Evolutionary conservation across 2,797 vertebrate species (phyloP).

Genomic region (Danio albolineatus): DNA sequence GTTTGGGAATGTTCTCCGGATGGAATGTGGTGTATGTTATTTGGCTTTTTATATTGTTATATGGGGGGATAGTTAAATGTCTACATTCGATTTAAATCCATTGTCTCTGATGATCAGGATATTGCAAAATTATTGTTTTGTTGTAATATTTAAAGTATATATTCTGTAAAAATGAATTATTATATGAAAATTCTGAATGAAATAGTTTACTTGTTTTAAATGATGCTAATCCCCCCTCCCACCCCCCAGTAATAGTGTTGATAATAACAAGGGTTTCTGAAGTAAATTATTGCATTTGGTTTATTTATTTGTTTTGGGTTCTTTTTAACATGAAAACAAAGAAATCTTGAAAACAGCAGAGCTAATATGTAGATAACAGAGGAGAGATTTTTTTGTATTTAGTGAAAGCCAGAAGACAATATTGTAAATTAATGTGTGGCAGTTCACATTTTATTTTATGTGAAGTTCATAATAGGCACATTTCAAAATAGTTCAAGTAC

Average conservation of each 20-base stretch:
- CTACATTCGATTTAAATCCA: neutral
- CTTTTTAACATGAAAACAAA: conserved; percentile 57
- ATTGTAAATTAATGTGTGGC: neutral
- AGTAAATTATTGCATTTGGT: conserved; percentile 11
- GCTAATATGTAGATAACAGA: conserved; percentile 3
- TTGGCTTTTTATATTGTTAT: neutral
- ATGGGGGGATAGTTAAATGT: neutral
- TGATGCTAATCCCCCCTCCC: too few species aligned
- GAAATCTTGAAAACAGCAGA: conserved; percentile 54
- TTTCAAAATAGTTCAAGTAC: neutral
- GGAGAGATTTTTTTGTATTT: neutral
- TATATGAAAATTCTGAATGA: too few species aligned
- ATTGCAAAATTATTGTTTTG: neutral
- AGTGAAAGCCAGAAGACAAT: neutral
- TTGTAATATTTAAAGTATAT: neutral
- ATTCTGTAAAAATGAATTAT: too few species aligned
- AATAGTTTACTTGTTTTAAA: too few species aligned
- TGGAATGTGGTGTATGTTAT: neutral
- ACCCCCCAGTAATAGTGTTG: too few species aligned
- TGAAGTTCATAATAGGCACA: neutral
- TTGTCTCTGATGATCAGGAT: neutral
- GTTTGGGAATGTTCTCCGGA: neutral
- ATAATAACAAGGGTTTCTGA: neutral
- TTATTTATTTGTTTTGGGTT: conserved; percentile 16
- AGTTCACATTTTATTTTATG: neutral